Base-by-base conservation (phyloP, 2,113 vertebrate species). In the Sialia sialis region DNA sequence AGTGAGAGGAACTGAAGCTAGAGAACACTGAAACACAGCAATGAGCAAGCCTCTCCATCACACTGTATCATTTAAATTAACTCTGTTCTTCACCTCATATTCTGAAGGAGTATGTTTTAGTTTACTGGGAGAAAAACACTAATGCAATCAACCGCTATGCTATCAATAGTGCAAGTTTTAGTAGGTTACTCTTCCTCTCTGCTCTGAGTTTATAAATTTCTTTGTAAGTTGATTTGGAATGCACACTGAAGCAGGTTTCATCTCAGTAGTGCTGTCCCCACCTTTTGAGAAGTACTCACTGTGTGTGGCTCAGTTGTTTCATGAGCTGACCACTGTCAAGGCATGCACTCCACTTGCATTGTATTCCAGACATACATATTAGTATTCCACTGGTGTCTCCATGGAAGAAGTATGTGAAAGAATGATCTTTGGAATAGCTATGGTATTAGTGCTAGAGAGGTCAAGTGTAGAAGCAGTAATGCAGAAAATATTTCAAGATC, bases 61-160 rank as follows among this genome's bases (percentile, higher is more conserved):
- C 7, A 41, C 10, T 41, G 6, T 22, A 22, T 32, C 4, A 22
- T 51, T 84, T 55, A 30, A 67, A 77, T 9, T n/a, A 62, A 54
- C 44, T 64, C 49, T 43, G 5, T 11, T 38, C n/a, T 54, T 17
- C 16, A 49, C 1, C 11, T 1, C 4, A 10, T 54, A 30, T 14
- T 59, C 16, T 52, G 9, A 9, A 81, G 52, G 16, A 34, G 3
- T 16, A 18, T 51, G 3, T 75, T 55, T 15, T 43, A 14, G 19
- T 91, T 54, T 49, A 39, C 19, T 39, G 6, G 7, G 13, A 82
- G 8, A 64, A 73, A 75, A 72, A 0, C 30, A 64, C 4, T 22
- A 19, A 20, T 48, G 6, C 4, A 21, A 55, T 44, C 7, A 91
- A 49, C 10, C 5, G 9, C 14, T 36, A 7, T 0, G 0, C 2